phyloP scores from a whole-genome alignment of 2,797 vertebrate genomes.

The Periophthalmus magnuspinnatus region DNA sequence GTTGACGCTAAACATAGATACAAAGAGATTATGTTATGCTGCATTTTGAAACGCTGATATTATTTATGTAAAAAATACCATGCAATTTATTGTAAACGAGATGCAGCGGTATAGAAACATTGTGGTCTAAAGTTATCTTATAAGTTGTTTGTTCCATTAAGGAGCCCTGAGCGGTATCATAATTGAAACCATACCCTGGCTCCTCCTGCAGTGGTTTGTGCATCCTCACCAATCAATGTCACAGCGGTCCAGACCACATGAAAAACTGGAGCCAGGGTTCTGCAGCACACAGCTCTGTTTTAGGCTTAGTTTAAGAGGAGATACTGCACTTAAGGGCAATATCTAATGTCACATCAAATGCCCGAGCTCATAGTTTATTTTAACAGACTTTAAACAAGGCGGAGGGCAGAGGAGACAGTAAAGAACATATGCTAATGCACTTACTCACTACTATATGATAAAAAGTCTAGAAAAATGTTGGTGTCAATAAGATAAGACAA shows the following conservation, averaged over 20 bases:
- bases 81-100: background rate
- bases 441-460: background rate
- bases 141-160: slow-evolving; percentile 8
- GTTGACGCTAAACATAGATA: slow-evolving; percentile 6
- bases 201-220: slow-evolving; percentile 9
- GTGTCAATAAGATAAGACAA: background rate
- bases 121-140: background rate
- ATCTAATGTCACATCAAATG: slow-evolving; percentile 19
- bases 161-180: background rate
- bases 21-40: slow-evolving; percentile 10
- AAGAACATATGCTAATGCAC: background rate
- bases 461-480: background rate
- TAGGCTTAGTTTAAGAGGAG: slow-evolving; percentile 6
- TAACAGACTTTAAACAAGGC: background rate
- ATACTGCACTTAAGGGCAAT: slow-evolving; percentile 6
- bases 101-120: background rate
- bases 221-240: slow-evolving; percentile 35
- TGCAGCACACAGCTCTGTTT: slow-evolving; percentile 3
- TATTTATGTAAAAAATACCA: background rate
- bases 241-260: slow-evolving; percentile 23
- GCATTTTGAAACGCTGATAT: background rate
- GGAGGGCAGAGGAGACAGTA: background rate
- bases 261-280: slow-evolving; percentile 17
- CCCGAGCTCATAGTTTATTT: slow-evolving; percentile 11
- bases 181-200: slow-evolving; percentile 15